These are phyloP conservation scores for Rhopalosiphum maidis DNA, from an alignment of 1,140 invertebrate species.

Conservation along the genomic window DNA sequence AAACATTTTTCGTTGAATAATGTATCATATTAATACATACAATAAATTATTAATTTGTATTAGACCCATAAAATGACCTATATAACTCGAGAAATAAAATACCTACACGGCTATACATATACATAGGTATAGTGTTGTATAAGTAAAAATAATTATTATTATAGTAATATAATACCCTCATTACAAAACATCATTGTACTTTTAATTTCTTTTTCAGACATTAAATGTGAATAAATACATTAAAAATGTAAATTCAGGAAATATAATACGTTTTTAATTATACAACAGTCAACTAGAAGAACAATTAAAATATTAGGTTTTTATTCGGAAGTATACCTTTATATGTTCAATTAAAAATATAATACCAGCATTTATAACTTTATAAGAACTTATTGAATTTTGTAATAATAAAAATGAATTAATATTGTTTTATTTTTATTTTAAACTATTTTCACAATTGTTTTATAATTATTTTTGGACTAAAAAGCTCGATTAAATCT, in stretches of 20 bases:
- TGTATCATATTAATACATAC: neutral
- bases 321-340: neutral
- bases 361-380: neutral
- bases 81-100: neutral
- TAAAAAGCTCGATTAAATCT: neutral
- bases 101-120: neutral
- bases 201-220: neutral
- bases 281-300: neutral
- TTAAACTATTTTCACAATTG: neutral
- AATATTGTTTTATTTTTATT: neutral
- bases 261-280: conserved; percentile 19
- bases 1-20: neutral
- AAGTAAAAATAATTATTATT: conserved; percentile 18
- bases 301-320: neutral
- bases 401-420: neutral
- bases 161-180: conserved; percentile 1
- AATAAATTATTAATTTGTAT: conserved; percentile 8
- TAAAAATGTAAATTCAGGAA: neutral
- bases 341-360: neutral
- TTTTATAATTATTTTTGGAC: neutral
- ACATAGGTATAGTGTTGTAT: neutral
- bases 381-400: neutral
- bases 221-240: neutral
- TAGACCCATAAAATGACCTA: neutral
- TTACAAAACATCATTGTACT: neutral